Evolutionary conservation across 2,113 vertebrate species (phyloP), one percentile per base, ranked within the genome.

Genomic region (Plectropomus leopardus): DNA sequence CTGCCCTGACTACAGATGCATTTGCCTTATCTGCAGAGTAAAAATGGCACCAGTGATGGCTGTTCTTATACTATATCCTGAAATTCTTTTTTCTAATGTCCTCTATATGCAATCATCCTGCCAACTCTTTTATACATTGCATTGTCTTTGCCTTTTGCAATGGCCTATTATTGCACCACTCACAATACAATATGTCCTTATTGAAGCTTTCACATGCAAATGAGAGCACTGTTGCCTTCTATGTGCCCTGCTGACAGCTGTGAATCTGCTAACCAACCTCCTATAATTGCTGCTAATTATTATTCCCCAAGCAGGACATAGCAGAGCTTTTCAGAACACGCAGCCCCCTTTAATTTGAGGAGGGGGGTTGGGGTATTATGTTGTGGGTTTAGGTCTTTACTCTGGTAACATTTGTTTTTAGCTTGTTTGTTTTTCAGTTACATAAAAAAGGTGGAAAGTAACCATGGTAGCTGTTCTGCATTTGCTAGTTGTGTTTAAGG

Each of bases 171-270:
- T 91, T 66, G 70, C 80, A 45, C 70, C 78, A 88, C 86, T 91
- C 83, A 32, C 86, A 80, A 85, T 86, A 90, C 87, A 90, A 92
- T 91, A 78, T 90, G 90, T 90, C 84, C 89, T 91, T 88, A 89
- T 90, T 92, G 92, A 88, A 85, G 91, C 92, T 91, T 93, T 93
- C 89, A 91, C 28, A 92, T 93, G 92, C 86, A 92, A 92, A 93
- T 93, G 86, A 91, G 86, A 80, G 72, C 80, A 59, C 72, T 74
- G 72, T 80, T 80, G 82, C 88, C 84, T 78, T 72, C 82, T 84
- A 78, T 84, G 72, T 78, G 82, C 84, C 88, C 85, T 69, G 54
- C 85, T 89, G 92, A 90, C 91, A 91, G 92, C 91, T 91, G 91
- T 63, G 76, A 84, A 82, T 74, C 77, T 34, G 84, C 86, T 85